These are phyloP conservation scores for Monopterus albus DNA, from an alignment of 2,113 vertebrate species.

Conservation along the genomic window DNA sequence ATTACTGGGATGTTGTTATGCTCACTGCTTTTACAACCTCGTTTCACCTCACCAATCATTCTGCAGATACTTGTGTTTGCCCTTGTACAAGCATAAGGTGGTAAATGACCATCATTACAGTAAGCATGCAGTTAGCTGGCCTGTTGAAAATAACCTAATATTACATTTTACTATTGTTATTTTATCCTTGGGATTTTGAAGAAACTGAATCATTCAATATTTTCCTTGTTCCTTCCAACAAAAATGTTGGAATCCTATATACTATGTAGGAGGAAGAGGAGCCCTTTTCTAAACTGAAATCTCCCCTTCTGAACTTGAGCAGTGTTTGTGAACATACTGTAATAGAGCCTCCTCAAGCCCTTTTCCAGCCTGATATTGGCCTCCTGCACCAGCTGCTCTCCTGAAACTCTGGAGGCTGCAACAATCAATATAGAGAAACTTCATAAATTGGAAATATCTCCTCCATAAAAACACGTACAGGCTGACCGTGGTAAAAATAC, in stretches of 20 bases:
- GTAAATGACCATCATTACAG: constrained; percentile 34
- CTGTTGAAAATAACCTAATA: constrained; percentile 19
- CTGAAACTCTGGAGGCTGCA: constrained; percentile 18
- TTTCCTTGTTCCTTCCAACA: constrained; percentile 16
- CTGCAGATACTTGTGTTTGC: constrained; percentile 36
- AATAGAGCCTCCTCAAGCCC: constrained; percentile 13
- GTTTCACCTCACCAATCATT: constrained; percentile 37
- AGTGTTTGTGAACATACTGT: constrained; percentile 23
- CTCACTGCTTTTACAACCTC: constrained; percentile 41
- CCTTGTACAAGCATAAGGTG: constrained; percentile 32
- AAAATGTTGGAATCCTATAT: constrained; percentile 34
- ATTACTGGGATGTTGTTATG: constrained; percentile 53
- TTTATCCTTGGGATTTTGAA: constrained; percentile 2
- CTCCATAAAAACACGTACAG: constrained; percentile 15
- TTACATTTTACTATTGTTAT: neutral
- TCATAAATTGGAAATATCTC: constrained; percentile 33
- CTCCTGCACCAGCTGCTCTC: constrained; percentile 21
- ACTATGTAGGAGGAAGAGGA: constrained; percentile 33
- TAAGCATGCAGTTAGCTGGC: constrained; percentile 24
- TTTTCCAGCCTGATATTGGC: neutral
- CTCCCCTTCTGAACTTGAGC: neutral
- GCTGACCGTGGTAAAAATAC: neutral
- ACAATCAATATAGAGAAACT: constrained; percentile 48
- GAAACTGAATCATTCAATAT: neutral
- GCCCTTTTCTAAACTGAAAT: constrained; percentile 52